phyloP scores from a whole-genome alignment of 2,888 invertebrate species.

The Ephialtes manifestator region DNA sequence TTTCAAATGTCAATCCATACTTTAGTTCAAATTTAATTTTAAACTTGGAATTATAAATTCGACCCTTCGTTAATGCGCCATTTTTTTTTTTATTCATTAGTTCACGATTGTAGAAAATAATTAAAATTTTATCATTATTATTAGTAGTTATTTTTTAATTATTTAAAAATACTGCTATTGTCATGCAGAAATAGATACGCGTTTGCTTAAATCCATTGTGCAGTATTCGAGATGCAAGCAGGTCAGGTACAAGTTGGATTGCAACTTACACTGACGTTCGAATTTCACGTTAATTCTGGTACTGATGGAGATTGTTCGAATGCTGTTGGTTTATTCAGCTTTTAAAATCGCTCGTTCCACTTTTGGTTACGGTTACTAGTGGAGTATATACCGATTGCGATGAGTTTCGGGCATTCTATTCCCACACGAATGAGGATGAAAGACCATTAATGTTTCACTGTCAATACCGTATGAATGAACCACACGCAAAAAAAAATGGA shows the following conservation, averaged over 20 bases:
- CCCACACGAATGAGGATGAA: slow-evolving; percentile 3
- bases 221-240: not conserved
- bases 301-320: slow-evolving; percentile 25
- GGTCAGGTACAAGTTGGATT: not conserved
- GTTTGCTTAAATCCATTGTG: not conserved
- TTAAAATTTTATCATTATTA: too few species aligned
- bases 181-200: not conserved
- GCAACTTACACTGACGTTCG: not conserved
- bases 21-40: too few species aligned
- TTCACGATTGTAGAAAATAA: too few species aligned
- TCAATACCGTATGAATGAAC: not conserved
- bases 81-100: too few species aligned
- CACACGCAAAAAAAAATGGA: not conserved
- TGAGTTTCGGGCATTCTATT: not conserved
- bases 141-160: too few species aligned
- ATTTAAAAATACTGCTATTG: not conserved
- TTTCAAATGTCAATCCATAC: too few species aligned
- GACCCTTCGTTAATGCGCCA: too few species aligned
- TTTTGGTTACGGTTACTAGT: not conserved
- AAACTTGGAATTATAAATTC: too few species aligned
- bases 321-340: slow-evolving; percentile 37
- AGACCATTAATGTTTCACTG: not conserved
- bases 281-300: slow-evolving; percentile 11
- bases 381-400: slow-evolving; percentile 11
- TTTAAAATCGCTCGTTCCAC: slow-evolving; percentile 16